Conservation (phyloP, 2,113 vertebrate species). For the Chitala chitala region DNA sequence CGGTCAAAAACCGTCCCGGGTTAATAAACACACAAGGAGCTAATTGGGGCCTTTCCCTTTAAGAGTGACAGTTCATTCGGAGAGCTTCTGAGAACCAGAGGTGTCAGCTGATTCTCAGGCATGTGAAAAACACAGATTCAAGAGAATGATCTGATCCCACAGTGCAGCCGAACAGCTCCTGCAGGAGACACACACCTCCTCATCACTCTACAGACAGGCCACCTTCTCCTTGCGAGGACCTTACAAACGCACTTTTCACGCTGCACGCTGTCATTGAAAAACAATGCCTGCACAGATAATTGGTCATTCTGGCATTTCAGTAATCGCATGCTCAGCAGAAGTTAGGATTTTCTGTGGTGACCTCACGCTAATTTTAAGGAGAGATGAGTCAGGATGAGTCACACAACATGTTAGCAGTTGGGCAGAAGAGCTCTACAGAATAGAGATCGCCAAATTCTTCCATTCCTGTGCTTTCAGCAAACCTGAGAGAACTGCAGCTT, state of each 20-base stretch:
- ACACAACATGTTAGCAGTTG: background rate
- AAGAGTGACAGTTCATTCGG: constrained; percentile 5
- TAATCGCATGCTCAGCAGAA: too few species aligned
- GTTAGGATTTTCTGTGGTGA: background rate
- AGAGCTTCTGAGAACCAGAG: constrained; percentile 29
- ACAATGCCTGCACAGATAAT: background rate
- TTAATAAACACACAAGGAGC: background rate
- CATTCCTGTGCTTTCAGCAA: too few species aligned
- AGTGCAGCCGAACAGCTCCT: constrained; percentile 30
- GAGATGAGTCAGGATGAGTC: background rate
- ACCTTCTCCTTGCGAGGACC: background rate
- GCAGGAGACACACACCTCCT: background rate
- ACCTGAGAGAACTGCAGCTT: too few species aligned
- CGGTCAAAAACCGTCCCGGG: too few species aligned
- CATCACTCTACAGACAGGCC: background rate
- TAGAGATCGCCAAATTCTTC: too few species aligned
- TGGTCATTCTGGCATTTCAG: background rate
- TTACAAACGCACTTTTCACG: background rate
- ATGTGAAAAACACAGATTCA: constrained; percentile 45
- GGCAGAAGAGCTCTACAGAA: too few species aligned
- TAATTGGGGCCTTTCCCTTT: constrained; percentile 14
- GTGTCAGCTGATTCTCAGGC: constrained; percentile 51
- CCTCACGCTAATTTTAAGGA: background rate
- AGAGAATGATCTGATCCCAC: constrained; percentile 46
- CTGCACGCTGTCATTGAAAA: background rate